Evolutionary conservation across 2,113 vertebrate species (phyloP), one percentile per base, ranked within the genome.

Genomic region (Syngnathus floridae): DNA sequence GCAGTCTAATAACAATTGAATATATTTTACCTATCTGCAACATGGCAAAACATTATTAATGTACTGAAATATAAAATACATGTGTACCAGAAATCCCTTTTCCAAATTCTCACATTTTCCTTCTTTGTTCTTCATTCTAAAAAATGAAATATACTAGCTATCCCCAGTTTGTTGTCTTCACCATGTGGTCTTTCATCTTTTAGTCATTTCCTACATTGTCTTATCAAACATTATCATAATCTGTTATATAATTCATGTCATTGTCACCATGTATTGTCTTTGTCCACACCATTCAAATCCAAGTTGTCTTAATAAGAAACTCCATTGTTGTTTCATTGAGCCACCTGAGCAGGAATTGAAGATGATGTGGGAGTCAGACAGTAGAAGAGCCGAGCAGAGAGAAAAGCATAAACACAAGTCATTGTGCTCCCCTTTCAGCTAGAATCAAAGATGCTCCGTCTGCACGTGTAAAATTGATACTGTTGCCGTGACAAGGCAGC

Each of bases 401-500:
- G 74, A 86, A 83, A 73, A 75, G 81, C 72, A 79, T 72, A 70
- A 84, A 83, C 80, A 78, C 74, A 71, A 77, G 71, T 74, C 49
- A 21, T 72, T 82, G 66, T 73, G 79, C 82, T 80, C 68, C 67
- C 71, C 65, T 83, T 87, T 77, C 74, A 83, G 79, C 65, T 13
- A 54, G 73, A 84, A 86, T 83, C 80, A 88, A 86, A 89, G 80
- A 54, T 58, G 70, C 74, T 79, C 73, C 57, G 55, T 73, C 68
- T 73, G 52, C 70, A 64, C 37, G 46, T 71, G 73, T 66, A 62
- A 85, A 86, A 79, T 79, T 77, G 69, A 86, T 82, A 77, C 40
- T 83, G 82, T 84, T 85, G 74, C 72, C 67, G 76, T 87, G 83
- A 85, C 74, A 84, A 85, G 86, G 74, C 72, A 81, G 67, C 71